Percentiles rank a stretch among this genome's conserved stretches.
These are phyloP conservation scores for Lithobates sylvaticus DNA, from an alignment of 2,797 vertebrate genomes.

Conservation along the genomic window DNA sequence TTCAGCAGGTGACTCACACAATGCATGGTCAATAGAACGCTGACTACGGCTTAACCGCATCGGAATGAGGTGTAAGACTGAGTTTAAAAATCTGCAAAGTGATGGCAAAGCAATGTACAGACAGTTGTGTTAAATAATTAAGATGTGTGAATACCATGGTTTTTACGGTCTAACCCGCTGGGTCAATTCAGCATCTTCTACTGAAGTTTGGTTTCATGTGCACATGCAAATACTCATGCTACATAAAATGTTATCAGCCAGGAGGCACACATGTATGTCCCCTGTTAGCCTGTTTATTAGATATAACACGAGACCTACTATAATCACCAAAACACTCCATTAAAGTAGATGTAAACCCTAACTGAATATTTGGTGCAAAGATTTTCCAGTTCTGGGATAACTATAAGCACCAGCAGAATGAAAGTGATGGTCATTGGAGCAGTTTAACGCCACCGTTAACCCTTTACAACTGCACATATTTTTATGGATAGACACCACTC, in stretches of 20 bases:
- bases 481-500: too few species aligned
- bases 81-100: too few species aligned
- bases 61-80: background rate
- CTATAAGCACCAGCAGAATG: too few species aligned
- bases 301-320: background rate
- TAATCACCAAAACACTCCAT: background rate
- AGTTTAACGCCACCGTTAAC: too few species aligned
- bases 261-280: background rate
- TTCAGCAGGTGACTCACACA: conserved; percentile 22
- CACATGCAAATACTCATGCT: background rate
- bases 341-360: background rate
- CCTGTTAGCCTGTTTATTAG: too few species aligned
- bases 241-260: too few species aligned
- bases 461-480: too few species aligned
- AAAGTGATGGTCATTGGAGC: too few species aligned
- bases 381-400: too few species aligned
- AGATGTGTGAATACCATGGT: background rate
- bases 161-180: background rate
- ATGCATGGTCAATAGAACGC: background rate
- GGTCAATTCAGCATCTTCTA: background rate
- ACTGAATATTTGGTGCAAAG: too few species aligned
- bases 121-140: background rate
- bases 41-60: background rate
- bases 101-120: too few species aligned
- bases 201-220: background rate